A percentile compares a stretch with the other conserved stretches of the same genome.
Conservation (phyloP, 2,113 vertebrate genomes). For the Zosterops japonicus region DNA sequence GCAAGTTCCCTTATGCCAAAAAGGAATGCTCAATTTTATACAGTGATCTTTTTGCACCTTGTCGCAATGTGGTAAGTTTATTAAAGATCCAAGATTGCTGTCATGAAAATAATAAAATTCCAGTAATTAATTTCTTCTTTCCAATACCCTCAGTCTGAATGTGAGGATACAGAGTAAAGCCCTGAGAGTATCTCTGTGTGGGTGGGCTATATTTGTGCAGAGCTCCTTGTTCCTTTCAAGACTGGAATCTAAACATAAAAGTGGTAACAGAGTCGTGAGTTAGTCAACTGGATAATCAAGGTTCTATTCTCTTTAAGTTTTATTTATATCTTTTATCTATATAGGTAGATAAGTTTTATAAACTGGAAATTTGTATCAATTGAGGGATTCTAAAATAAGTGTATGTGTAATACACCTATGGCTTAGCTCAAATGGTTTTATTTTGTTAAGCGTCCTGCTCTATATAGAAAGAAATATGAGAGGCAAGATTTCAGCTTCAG, state of each 20-base stretch:
- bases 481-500: background rate
- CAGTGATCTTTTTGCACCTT: slow-evolving; percentile 94
- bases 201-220: background rate
- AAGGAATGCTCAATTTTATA: slow-evolving; percentile 95
- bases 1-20: slow-evolving; percentile 96
- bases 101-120: background rate
- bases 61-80: slow-evolving; percentile 94
- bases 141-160: background rate
- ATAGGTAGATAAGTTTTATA: background rate
- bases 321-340: background rate
- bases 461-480: background rate
- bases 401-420: background rate
- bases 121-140: background rate
- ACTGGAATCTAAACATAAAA: background rate
- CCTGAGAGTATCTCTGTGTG: background rate
- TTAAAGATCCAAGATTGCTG: slow-evolving; percentile 50
- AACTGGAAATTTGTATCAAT: background rate
- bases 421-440: background rate
- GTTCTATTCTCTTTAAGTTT: background rate
- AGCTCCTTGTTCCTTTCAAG: background rate
- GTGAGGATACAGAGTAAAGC: background rate
- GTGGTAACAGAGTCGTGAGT: background rate
- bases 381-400: background rate
- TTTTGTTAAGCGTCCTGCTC: background rate
- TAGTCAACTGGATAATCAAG: background rate